Base-by-base conservation (phyloP, 1,140 invertebrate species). In the Monomorium pharaonis region DNA sequence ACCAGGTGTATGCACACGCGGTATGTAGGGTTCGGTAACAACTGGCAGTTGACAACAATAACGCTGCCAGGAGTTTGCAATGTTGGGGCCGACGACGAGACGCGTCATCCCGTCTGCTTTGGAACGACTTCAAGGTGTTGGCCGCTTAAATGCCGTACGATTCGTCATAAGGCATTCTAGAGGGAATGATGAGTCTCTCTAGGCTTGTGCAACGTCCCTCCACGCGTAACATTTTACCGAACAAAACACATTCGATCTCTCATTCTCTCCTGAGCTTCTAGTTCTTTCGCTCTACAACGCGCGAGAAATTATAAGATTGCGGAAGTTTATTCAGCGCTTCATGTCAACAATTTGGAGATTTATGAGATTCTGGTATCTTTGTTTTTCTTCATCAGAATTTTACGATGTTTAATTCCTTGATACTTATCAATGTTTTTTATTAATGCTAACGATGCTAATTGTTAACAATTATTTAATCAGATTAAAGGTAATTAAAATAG, bases 31-130 rank as follows among this genome's bases (percentile, higher is more conserved):
- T 78, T 85, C 58, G 58, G 51, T 54, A 78, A 58, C 84, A 84
- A 51, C 72, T 86, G 87, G 88, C 87, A 89, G 44, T 74, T 72
- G 44, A 10, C 24, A 27, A 77, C 76, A 44, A 86, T 56, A 21
- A 60, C 65, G 24, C n/a, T 78, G 85, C 87, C 88, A 86, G 84
- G 44, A 70, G 72, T 33, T 86, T 4, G 56, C 81, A 37, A 63
- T 63, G 74, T 70, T 30, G 33, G 18, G 58, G 16, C 30, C 30
- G 37, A 16, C 27, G 14, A 2, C 42, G n/a, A 58, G 70, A 62
- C 62, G 86, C 62, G 83, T 87, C 86, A 70, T 85, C 37, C 70
- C 16, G 75, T 88, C 84, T 81, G 37, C 30, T 62, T 86, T 88
- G 87, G 88, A 86, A 88, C 30, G 21, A 24, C 49, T 72, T 88